phyloP scores from a whole-genome alignment of 2,113 vertebrate genomes.

The Rhipidura dahli region DNA sequence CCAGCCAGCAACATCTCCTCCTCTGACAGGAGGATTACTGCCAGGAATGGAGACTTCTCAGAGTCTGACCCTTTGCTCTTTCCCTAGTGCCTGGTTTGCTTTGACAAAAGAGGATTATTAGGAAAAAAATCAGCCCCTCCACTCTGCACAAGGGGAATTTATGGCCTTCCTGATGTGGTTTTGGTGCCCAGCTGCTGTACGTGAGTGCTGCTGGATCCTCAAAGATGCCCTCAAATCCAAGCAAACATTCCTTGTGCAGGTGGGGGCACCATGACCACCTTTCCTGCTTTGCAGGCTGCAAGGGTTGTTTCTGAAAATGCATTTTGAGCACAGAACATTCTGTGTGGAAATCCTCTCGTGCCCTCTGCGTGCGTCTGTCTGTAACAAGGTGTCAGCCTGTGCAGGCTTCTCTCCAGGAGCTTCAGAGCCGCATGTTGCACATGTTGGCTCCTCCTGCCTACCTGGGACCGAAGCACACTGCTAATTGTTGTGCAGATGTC shows the following conservation, averaged over 20 bases:
- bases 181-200: rapidly evolving
- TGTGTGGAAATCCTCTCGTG: background rate
- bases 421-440: background rate
- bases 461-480: constrained; percentile 20
- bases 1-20: background rate
- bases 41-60: background rate
- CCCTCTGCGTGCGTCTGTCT: background rate
- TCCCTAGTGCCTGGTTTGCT: background rate
- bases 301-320: background rate
- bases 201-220: background rate
- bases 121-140: rapidly evolving
- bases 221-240: background rate
- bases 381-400: background rate
- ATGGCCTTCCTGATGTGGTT: rapidly evolving
- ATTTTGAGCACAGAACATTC: background rate
- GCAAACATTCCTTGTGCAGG: background rate
- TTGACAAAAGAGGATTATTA: background rate
- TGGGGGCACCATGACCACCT: background rate
- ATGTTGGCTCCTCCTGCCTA: constrained; percentile 29
- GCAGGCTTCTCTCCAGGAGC: background rate
- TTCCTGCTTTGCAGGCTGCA: background rate
- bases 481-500: constrained; percentile 51
- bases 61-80: background rate
- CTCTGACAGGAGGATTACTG: background rate
- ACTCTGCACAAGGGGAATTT: background rate